These are phyloP conservation scores for Tokudaia tokunoshimensis DNA, from an alignment of 2,797 vertebrate species.

Conservation along the genomic window DNA sequence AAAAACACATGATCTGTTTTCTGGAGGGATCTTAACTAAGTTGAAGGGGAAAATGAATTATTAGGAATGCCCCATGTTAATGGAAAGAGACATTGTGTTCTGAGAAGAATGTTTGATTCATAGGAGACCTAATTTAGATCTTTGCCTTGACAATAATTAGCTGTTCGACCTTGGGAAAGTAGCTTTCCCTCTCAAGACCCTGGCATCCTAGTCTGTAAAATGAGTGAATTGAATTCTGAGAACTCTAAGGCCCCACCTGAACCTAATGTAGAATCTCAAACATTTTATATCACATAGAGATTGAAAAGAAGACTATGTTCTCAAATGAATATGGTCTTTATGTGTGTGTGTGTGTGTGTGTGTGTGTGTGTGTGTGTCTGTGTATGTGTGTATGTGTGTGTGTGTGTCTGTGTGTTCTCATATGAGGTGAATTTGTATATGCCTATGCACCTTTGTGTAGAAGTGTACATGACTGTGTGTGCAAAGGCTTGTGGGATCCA, in stretches of 20 bases:
- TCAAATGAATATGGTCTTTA: background rate
- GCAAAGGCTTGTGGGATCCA: background rate
- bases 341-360: background rate
- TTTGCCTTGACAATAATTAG: conserved; percentile 65
- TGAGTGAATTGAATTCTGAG: conserved; percentile 47
- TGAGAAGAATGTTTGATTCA: conserved; percentile 32
- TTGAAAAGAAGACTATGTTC: background rate
- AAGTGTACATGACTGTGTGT: background rate
- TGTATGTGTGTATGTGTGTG: background rate
- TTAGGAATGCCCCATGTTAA: conserved; percentile 70
- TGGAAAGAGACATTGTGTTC: conserved; percentile 20
- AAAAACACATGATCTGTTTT: conserved; percentile 77
- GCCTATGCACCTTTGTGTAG: no score
- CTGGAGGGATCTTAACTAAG: conserved; percentile 72
- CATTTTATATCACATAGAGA: background rate
- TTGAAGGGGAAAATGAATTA: conserved; percentile 72
- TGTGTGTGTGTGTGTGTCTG: background rate
- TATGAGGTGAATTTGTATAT: background rate
- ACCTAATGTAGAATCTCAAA: conserved; percentile 23
- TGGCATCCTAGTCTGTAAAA: conserved; percentile 36
- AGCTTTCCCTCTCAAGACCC: conserved; percentile 32
- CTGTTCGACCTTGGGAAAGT: conserved; percentile 67
- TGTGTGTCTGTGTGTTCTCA: background rate
- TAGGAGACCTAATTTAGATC: conserved; percentile 69
- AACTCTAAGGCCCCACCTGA: background rate